Conservation (phyloP, 2,888 invertebrate genomes). For the Polydesmus complanatus region DNA sequence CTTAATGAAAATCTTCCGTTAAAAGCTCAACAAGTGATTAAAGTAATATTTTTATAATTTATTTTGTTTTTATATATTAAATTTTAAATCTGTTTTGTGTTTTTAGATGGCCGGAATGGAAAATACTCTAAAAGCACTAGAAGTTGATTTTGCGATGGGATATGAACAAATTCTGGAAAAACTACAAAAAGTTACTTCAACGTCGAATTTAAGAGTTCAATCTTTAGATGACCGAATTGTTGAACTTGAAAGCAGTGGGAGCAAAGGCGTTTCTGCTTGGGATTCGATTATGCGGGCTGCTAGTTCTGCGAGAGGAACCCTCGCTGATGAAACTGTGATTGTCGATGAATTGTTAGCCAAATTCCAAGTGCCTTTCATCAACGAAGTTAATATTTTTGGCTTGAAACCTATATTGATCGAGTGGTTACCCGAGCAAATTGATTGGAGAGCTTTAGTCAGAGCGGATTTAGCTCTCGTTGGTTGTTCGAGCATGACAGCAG, state of each 20-base stretch:
- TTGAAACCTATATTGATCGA: neutral
- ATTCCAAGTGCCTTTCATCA: neutral
- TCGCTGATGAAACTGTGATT: slow-evolving; percentile 1
- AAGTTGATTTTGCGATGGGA: slow-evolving; percentile 4
- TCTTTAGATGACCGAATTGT: no score
- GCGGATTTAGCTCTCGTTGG: slow-evolving; percentile 6
- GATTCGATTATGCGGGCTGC: slow-evolving; percentile 8
- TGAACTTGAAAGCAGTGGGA: no score
- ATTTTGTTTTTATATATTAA: neutral
- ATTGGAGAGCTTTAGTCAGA: slow-evolving; percentile 9
- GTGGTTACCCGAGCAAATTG: slow-evolving; percentile 5
- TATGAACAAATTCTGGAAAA: slow-evolving; percentile 1
- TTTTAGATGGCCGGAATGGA: slow-evolving; percentile 7
- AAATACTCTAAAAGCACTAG: slow-evolving; percentile 1
- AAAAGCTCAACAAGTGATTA: slow-evolving; percentile 8
- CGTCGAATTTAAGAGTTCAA: no score
- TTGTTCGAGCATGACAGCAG: neutral
- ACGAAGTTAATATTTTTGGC: neutral
- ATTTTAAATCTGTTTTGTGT: neutral
- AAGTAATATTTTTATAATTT: neutral
- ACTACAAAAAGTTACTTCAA: neutral
- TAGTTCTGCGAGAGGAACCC: neutral
- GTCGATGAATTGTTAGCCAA: slow-evolving; percentile 9
- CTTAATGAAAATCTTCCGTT: neutral
- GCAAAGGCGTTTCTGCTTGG: neutral